Conservation (phyloP, 2,113 vertebrate species). For the Oceanodroma tethys region DNA sequence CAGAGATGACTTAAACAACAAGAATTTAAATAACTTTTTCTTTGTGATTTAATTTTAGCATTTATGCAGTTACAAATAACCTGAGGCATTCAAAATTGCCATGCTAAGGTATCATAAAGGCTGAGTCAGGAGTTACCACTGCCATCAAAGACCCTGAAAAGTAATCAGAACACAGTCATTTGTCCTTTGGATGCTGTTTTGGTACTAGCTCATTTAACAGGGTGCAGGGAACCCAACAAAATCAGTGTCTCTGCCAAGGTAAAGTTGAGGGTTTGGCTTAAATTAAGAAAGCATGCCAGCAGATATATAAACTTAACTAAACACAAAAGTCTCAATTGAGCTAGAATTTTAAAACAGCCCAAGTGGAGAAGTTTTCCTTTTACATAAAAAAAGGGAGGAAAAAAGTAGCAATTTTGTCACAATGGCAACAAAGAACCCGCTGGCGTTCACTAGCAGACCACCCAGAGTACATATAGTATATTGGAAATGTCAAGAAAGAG, state of each 20-base stretch:
- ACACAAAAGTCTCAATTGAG: not conserved
- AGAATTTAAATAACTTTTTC: not conserved
- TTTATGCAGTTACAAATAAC: constrained; percentile 5
- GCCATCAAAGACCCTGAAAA: constrained; percentile 14
- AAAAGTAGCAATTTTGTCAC: not conserved
- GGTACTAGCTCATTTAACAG: constrained; percentile 25
- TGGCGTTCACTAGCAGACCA: not conserved
- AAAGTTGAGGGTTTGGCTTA: constrained; percentile 51
- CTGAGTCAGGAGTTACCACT: constrained; percentile 7
- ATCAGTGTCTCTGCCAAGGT: constrained; percentile 45
- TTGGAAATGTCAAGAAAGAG: constrained; percentile 9
- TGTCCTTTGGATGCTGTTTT: constrained; percentile 15
- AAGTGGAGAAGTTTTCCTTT: constrained; percentile 7
- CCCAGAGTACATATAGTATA: not conserved
- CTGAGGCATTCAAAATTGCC: not conserved
- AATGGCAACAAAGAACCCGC: not conserved
- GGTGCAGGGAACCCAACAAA: constrained; percentile 31
- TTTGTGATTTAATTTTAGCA: constrained; percentile 10
- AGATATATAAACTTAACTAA: constrained; percentile 49
- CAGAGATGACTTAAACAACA: not conserved
- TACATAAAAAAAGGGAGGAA: not conserved
- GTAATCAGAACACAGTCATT: not conserved
- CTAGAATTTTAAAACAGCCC: constrained; percentile 12
- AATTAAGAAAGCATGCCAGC: constrained; percentile 15
- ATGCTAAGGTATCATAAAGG: not conserved